Conservation (phyloP, 2,888 invertebrate genomes). For the Drosophila longiperda region DNA sequence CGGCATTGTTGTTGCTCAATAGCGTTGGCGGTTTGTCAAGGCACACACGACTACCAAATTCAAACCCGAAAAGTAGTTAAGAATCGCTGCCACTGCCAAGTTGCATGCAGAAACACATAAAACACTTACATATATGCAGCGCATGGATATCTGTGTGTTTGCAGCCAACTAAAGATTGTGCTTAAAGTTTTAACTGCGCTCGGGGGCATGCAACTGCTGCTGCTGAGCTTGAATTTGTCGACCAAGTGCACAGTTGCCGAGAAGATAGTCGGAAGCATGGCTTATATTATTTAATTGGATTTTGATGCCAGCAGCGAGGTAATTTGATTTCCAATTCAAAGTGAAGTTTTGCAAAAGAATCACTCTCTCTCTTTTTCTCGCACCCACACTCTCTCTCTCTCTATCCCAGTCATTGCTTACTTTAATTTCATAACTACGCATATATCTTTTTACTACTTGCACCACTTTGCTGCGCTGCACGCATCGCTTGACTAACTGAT, state of each 20-base stretch:
- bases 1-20: conserved; percentile 69
- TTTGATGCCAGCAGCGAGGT: conserved; percentile 48
- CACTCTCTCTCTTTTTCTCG: not conserved
- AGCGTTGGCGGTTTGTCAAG: conserved; percentile 56
- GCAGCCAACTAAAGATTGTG: conserved; percentile 17
- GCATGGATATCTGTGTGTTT: conserved; percentile 28
- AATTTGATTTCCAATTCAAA: conserved; percentile 47
- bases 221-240: conserved; percentile 57
- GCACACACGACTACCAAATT: conserved; percentile 48
- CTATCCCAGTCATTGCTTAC: not conserved
- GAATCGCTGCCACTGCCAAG: conserved; percentile 41
- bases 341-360: not conserved
- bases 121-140: not conserved
- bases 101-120: conserved; percentile 3
- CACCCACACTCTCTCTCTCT: too few species aligned
- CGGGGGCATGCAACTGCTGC: conserved; percentile 34
- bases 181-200: conserved; percentile 64
- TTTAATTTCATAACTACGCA: conserved; percentile 36
- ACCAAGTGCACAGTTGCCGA: conserved; percentile 35
- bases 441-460: conserved; percentile 29
- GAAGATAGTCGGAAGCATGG: conserved; percentile 55
- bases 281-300: conserved; percentile 79
- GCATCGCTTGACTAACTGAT: conserved; percentile 61
- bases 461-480: conserved; percentile 56
- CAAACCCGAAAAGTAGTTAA: conserved; percentile 62